Base-by-base conservation (phyloP, 2,888 invertebrate genomes). In the Allophyes oxyacanthae region DNA sequence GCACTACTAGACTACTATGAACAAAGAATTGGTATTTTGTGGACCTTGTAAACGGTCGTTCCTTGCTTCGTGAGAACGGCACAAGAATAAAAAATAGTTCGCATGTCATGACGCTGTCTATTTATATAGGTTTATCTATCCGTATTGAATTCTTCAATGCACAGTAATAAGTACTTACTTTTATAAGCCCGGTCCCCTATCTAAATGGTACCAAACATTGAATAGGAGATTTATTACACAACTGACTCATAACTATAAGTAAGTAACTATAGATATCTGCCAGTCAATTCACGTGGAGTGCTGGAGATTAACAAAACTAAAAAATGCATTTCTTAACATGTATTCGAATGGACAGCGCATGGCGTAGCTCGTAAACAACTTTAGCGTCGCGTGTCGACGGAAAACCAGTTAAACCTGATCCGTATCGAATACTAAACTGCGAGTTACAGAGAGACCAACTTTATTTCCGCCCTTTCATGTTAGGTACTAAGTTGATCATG, bases 381-480 rank as follows among this genome's bases (percentile, higher is more conserved):
- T 20, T 37, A 51, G 65, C 60, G 55, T 56, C 60, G 66, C 66
- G 67, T 72, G 68, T 48, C 68, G 52, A 50, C 67, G 52, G 48
- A 55, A 59, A 68, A 66, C 68, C 68, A 68, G 68, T 68, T 50
- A 66, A 60, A 72, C 72, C 71, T 64, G 65, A 65, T 65, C 65
- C 65, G 71, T 71, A 65, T 65, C 65, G 71, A 70, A 65, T 70
- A 65, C 64, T 51, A 70, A 56, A 51, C 2, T 36, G 40, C 43
- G 50, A 55, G 65, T 37, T 46, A 65, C 28, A 48, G 65, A 70
- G 65, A 56, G 65, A 65, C 65, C 65, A 65, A n/a, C 45, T 54
- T 51, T 64, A 64, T 65, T 70, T 64, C 65, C 43, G 65, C 34
- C 64, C 71, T 40, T 37, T 28, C 50, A 61, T 50, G 54, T 51